Conservation (phyloP, 2,113 vertebrate genomes). For the Macquaria australasica region DNA sequence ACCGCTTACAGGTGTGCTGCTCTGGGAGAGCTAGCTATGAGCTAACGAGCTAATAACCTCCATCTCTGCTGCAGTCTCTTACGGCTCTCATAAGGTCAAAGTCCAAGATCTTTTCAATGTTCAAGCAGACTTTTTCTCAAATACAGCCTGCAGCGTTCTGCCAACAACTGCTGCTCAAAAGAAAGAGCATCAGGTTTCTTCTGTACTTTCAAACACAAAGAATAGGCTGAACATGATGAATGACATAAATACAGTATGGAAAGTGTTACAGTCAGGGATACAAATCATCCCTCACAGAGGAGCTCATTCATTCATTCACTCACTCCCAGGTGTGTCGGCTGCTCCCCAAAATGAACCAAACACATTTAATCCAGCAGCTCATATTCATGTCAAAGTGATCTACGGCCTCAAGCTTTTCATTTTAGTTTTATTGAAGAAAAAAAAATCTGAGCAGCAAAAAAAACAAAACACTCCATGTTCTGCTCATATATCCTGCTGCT, state of each 20-base stretch:
- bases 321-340: neutral
- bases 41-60: constrained; percentile 50
- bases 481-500: neutral
- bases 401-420: neutral
- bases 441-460: neutral
- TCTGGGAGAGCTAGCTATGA: constrained; percentile 4
- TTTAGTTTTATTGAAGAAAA: neutral
- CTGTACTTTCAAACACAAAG: neutral
- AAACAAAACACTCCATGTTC: neutral
- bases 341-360: neutral
- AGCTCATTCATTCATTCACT: neutral
- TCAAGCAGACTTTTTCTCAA: constrained; percentile 1
- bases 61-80: constrained; percentile 36
- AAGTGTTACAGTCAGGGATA: constrained; percentile 29
- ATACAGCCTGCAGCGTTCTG: constrained; percentile 1
- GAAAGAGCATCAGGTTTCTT: constrained; percentile 35
- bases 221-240: constrained; percentile 26
- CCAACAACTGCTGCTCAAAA: neutral
- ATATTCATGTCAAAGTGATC: constrained; percentile 19
- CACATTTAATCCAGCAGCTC: constrained; percentile 28
- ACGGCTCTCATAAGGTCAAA: constrained; percentile 32
- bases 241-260: constrained; percentile 13
- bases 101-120: constrained; percentile 2
- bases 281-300: neutral
- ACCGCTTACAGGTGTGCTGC: constrained; percentile 30